Conservation (phyloP, 2,113 vertebrate species). For the Mirounga angustirostris region DNA sequence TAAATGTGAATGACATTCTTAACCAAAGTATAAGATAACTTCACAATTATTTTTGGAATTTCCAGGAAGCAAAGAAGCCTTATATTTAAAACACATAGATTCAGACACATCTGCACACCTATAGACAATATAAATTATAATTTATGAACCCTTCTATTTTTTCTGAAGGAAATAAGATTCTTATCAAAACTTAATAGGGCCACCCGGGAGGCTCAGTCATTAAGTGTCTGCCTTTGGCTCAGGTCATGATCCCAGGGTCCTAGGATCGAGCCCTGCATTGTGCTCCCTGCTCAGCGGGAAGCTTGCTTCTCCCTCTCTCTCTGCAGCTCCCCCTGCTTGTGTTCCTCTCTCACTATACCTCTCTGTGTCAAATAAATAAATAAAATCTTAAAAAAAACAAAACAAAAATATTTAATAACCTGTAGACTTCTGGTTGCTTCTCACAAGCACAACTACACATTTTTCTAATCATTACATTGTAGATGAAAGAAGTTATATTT, state of each 20-base stretch:
- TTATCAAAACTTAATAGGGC: background rate
- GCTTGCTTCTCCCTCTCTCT: too few species aligned
- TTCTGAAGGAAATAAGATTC: background rate
- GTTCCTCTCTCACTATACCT: too few species aligned
- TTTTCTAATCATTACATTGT: background rate
- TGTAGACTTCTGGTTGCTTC: background rate
- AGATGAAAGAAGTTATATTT: background rate
- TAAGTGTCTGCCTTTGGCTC: too few species aligned
- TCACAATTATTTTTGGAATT: constrained; percentile 62
- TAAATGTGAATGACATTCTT: constrained; percentile 71
- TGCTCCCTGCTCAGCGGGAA: too few species aligned
- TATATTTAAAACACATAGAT: background rate
- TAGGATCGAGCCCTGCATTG: too few species aligned
- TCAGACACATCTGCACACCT: background rate
- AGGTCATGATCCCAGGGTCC: too few species aligned
- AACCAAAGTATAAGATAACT: constrained; percentile 70
- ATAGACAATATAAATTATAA: background rate
- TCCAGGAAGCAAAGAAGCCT: constrained; percentile 26
- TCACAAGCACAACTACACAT: background rate
- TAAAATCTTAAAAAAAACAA: too few species aligned
- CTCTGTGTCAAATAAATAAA: too few species aligned
- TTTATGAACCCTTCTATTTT: background rate
- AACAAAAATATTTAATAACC: background rate
- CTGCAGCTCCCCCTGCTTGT: too few species aligned
- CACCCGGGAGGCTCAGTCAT: too few species aligned